Evolutionary conservation across 2,113 vertebrate species (phyloP).

Genomic region (Helogale parvula): DNA sequence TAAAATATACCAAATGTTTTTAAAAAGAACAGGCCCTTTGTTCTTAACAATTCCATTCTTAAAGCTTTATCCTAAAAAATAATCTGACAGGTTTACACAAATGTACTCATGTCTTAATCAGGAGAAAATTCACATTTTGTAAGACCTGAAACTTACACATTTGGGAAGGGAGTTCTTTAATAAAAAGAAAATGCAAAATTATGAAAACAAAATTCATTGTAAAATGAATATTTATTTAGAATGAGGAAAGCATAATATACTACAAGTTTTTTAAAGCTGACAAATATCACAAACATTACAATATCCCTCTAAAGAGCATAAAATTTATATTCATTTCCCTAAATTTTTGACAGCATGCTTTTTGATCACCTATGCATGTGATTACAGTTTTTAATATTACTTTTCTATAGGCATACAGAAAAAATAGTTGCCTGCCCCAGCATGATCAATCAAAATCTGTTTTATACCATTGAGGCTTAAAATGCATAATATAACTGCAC

Average conservation of each 20-base stretch:
- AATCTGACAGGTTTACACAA: neutral
- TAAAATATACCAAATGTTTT: neutral
- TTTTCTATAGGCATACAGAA: neutral
- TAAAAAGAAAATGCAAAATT: neutral
- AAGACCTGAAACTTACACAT: neutral
- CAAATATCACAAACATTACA: neutral
- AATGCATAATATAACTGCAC: neutral
- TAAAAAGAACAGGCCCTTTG: neutral
- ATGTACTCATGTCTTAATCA: neutral
- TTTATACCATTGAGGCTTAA: neutral
- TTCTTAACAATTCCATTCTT: neutral
- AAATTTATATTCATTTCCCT: conserved; percentile 30
- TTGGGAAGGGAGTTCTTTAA: neutral
- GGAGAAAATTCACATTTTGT: neutral
- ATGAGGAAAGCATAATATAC: neutral
- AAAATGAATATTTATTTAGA: neutral
- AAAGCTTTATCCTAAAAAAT: conserved; percentile 28
- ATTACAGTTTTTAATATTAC: neutral
- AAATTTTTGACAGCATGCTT: neutral
- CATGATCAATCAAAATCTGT: neutral
- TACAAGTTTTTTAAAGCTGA: neutral
- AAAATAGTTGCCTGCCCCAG: neutral
- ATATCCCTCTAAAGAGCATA: neutral
- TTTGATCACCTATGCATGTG: neutral
- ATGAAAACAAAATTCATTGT: neutral